A percentile compares a stretch with the other conserved stretches of the same genome.
Conservation (phyloP, 2,113 vertebrate species). For the Maccullochella peelii region DNA sequence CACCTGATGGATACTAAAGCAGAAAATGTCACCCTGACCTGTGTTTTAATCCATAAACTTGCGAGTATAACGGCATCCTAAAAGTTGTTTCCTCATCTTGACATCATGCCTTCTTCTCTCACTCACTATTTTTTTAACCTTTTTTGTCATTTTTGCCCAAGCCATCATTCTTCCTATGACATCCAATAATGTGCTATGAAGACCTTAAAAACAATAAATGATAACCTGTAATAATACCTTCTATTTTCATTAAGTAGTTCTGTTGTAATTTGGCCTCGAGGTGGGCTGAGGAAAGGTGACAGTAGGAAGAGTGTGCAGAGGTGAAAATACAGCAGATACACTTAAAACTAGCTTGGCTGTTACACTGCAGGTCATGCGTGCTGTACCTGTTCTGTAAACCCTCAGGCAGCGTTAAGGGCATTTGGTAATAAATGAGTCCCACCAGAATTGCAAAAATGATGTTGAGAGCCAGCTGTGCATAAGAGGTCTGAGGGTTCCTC, state of each 20-base stretch:
- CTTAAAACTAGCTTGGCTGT: neutral
- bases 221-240: neutral
- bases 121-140: neutral
- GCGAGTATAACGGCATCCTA: neutral
- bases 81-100: neutral
- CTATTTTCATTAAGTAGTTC: neutral
- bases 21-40: neutral
- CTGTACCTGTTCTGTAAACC: constrained; percentile 86
- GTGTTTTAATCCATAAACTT: neutral
- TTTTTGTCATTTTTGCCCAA: neutral
- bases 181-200: neutral
- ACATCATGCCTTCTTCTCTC: neutral
- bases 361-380: neutral
- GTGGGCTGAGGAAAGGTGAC: neutral
- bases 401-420: constrained; percentile 82
- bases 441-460: constrained; percentile 83
- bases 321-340: constrained; percentile 1
- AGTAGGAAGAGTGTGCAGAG: neutral
- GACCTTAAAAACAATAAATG: neutral
- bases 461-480: constrained; percentile 82
- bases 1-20: neutral
- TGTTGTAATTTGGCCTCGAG: neutral
- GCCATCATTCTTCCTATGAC: neutral
- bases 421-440: constrained; percentile 87
- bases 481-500: constrained; percentile 87